Percentiles rank a stretch among this genome's conserved stretches.
Evolutionary conservation across 2,888 invertebrate species (phyloP).

Genomic region (Trachelus stipa): DNA sequence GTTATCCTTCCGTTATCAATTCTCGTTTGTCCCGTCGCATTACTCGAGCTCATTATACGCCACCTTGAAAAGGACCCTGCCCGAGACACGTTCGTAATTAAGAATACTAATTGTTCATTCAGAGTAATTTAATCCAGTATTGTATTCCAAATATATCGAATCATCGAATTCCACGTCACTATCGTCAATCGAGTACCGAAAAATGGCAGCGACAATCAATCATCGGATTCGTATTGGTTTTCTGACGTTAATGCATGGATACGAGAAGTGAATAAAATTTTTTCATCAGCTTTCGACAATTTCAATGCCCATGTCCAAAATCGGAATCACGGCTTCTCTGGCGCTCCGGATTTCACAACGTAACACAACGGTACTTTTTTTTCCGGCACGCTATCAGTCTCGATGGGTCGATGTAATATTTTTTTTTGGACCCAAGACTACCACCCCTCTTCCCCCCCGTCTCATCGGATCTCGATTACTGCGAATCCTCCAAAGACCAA

Average conservation of each 20-base stretch:
- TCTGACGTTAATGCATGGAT: background rate
- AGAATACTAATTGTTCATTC: background rate
- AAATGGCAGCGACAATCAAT: background rate
- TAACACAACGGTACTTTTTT: background rate
- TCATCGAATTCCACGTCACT: background rate
- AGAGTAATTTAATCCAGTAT: background rate
- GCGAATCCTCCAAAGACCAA: constrained; percentile 41
- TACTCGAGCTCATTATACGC: constrained; percentile 5
- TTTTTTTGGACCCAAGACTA: background rate
- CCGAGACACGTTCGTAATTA: background rate
- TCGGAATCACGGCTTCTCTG: background rate
- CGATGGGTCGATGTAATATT: background rate
- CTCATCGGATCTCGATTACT: background rate
- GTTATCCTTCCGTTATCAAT: constrained; percentile 33
- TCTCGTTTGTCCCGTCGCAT: constrained; percentile 34
- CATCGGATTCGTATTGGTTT: background rate
- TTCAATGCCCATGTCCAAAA: background rate
- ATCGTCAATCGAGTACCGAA: background rate
- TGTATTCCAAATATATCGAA: background rate
- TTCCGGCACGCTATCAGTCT: background rate
- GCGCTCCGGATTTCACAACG: background rate
- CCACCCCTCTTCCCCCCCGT: background rate
- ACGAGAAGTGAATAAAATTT: background rate
- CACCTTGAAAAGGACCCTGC: background rate
- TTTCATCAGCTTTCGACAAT: background rate